Conservation (phyloP, 2,888 invertebrate genomes). For the Pammene aurita region DNA sequence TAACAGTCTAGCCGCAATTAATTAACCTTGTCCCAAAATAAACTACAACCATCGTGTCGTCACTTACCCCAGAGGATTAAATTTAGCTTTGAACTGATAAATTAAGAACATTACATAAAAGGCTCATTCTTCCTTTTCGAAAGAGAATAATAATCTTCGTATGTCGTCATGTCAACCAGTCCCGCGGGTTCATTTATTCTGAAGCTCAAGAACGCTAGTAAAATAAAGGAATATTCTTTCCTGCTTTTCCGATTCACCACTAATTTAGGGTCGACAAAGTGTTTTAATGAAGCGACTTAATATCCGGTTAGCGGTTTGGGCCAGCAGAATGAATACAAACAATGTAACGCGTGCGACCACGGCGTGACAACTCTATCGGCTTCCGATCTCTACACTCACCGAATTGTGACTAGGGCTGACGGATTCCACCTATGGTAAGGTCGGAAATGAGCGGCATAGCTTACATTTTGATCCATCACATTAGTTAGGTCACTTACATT, state of each 20-base stretch:
- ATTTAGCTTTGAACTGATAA: conserved; percentile 11
- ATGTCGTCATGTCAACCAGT: background rate
- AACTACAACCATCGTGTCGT: conserved; percentile 16
- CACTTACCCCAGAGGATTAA: conserved; percentile 1
- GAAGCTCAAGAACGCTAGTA: background rate
- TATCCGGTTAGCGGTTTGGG: conserved; percentile 74
- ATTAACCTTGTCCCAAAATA: conserved; percentile 36
- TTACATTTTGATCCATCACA: conserved; percentile 8
- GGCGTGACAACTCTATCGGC: conserved; percentile 68
- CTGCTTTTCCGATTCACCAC: conserved; percentile 42
- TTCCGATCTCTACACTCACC: conserved; percentile 63
- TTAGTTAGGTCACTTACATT: background rate
- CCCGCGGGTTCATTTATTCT: background rate
- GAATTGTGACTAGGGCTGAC: conserved; percentile 33
- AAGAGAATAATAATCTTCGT: background rate
- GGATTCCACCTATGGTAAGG: conserved; percentile 27
- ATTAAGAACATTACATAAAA: background rate
- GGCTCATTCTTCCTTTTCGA: background rate
- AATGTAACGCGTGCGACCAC: conserved; percentile 55
- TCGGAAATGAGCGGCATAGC: conserved; percentile 28
- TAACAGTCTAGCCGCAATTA: conserved; percentile 34
- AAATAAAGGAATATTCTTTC: conserved; percentile 36
- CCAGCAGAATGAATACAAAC: conserved; percentile 61
- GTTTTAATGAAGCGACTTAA: conserved; percentile 64
- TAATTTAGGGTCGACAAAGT: conserved; percentile 52